Evolutionary conservation across 2,113 vertebrate genomes (phyloP).

Genomic region (Ahaetulla prasina): DNA sequence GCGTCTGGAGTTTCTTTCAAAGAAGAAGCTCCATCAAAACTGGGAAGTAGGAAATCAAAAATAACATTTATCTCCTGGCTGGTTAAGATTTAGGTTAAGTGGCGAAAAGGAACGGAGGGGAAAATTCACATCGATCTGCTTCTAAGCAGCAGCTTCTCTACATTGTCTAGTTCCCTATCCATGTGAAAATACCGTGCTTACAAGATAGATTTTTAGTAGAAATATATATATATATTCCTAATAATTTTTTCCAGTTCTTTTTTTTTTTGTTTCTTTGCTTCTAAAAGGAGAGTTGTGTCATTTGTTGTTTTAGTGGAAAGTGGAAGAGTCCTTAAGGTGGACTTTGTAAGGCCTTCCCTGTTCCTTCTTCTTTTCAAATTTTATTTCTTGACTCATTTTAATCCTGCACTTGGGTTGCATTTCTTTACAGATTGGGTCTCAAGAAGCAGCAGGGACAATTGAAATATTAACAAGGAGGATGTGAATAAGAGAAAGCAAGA

Average conservation of each 20-base stretch:
- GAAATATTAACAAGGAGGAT: neutral
- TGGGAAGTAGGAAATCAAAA: neutral
- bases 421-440: neutral
- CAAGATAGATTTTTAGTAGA: neutral
- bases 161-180: neutral
- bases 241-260: neutral
- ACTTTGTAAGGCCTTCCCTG: neutral
- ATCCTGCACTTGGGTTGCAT: neutral
- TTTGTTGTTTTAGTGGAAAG: neutral
- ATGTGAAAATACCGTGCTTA: neutral
- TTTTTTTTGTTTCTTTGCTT: neutral
- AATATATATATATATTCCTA: neutral
- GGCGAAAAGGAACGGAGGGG: neutral
- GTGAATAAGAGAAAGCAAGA: neutral
- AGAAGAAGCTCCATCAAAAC: neutral
- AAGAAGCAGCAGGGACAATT: neutral
- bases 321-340: too few species aligned
- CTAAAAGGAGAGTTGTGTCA: neutral
- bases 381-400: neutral
- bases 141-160: neutral
- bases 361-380: neutral
- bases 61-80: neutral
- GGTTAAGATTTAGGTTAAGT: neutral
- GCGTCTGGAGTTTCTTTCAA: neutral
- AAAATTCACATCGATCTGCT: neutral